phyloP scores from a whole-genome alignment of 2,888 invertebrate species.

The Drosophila ezoana region DNA sequence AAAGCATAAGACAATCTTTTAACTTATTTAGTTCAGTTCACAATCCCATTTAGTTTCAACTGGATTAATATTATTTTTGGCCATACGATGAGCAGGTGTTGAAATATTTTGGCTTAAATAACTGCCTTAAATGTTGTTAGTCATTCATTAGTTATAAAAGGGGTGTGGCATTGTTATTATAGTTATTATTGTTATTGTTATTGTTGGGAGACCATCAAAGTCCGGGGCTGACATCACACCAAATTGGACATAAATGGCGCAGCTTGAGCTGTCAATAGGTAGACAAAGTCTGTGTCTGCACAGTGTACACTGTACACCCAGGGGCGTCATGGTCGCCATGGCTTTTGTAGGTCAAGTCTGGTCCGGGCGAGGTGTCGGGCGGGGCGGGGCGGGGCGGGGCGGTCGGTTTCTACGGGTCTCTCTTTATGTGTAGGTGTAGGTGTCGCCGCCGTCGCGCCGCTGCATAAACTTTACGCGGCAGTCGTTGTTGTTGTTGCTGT shows the following conservation, averaged over 20 bases:
- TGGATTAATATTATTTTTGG: background rate
- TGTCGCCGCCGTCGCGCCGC: constrained; percentile 62
- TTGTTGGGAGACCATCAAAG: constrained; percentile 13
- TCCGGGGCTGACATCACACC: constrained; percentile 43
- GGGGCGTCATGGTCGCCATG: constrained; percentile 55
- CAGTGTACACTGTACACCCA: constrained; percentile 43
- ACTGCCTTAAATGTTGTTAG: constrained; percentile 2
- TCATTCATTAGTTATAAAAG: background rate
- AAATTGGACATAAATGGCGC: constrained; percentile 38
- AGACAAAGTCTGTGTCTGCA: constrained; percentile 20
- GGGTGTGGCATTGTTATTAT: constrained; percentile 26
- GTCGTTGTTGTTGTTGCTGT: constrained; percentile 10
- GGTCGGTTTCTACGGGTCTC: constrained; percentile 2
- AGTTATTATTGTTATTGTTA: constrained; percentile 15
- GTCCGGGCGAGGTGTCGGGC: constrained; percentile 25
- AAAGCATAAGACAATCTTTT: too few species aligned
- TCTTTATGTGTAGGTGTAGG: constrained; percentile 49
- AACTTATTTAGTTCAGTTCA: too few species aligned
- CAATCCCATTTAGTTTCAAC: too few species aligned
- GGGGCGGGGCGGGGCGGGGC: too few species aligned
- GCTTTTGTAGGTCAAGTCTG: constrained; percentile 78
- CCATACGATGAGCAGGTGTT: background rate
- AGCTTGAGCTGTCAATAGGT: constrained; percentile 51
- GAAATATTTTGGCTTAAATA: background rate
- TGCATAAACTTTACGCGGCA: constrained; percentile 68